Evolutionary conservation across 2,113 vertebrate genomes (phyloP), one percentile per base, ranked within the genome.

Genomic region (Asarcornis scutulata): DNA sequence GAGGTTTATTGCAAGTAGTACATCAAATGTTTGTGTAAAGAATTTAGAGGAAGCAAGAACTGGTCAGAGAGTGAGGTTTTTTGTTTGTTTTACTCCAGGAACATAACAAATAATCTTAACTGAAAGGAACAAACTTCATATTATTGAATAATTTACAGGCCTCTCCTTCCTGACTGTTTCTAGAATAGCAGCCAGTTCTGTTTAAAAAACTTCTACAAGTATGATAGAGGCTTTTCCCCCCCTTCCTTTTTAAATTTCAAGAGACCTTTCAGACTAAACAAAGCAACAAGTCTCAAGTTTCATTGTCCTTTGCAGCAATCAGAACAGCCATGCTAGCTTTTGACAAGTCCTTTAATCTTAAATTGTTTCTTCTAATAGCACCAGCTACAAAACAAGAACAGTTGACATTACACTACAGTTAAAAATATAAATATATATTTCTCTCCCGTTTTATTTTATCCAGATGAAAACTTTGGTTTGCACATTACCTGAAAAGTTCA

Each of bases 281-380:
- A 95, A 93, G 42, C 36, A 92, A 13, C 27, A 60, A 59, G 56
- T 71, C 74, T 81, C 88, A 89, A 83, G 69, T 89, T 78, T 71
- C 73, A 21, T 23, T 53, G 63, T 78, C 68, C 69, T 81, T 42
- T 76, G 34, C 22, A 36, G 56, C 15, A 62, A 67, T 22, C 40
- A 52, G 32, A 92, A 58, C 5, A 83, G 56, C 11, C 21, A n/a
- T 5, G 56, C 13, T 89, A 63, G 14, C 22, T 11, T 93, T 9
- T 86, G 25, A 93, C 26, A 34, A 71, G 18, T 27, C 14, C 26
- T 55, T 89, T 75, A 56, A 74, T 46, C 15, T 86, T 34, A 66
- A 48, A 29, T 34, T 34, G 4, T 83, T 69, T 73, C 69, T 58
- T 60, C 52, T 38, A 88, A 80, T 6, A 80, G 59, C 42, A 67